Evolutionary conservation across 2,113 vertebrate genomes (phyloP), one percentile per base, ranked within the genome.

Genomic region (Hipposideros armiger): DNA sequence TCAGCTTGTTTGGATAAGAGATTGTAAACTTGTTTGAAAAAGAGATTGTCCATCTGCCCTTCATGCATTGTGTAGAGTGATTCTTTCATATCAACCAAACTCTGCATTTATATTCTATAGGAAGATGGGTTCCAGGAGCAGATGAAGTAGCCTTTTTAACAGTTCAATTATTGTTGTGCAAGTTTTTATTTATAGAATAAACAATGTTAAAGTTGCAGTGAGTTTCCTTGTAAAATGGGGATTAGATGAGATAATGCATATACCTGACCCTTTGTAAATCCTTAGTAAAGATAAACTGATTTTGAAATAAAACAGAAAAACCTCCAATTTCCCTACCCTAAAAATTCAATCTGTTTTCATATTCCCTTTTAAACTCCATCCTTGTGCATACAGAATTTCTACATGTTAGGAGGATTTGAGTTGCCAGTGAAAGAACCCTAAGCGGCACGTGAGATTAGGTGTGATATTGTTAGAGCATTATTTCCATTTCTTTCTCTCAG

Each of bases 141-240:
- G 14, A 73, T 52, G 47, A 94, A 47, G 2, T 52, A 47, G 7
- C n/a, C 42, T 90, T 85, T 91, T 94, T 42, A 88, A 76, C 47
- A 72, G 15, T 78, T 76, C 10, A 45, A 1, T 82, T 86, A 74
- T 50, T 88, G 32, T 54, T 84, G 56, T 76, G 10, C 14, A 81
- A 90, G 19, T 64, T 95, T 89, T 77, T 74, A 76, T 76, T 91
- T 77, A 87, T 92, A 40, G 22, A 95, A 80, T 5, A 87, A 60
- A 54, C 11, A 50, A 5, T 16, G 72, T 87, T 80, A 95, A 70
- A 91, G 58, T 66, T 84, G 40, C 2, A 82, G 56, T 87, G 87
- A 76, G 36, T 83, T 70, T 84, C 30, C 19, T 83, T 30, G 19
- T 77, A 94, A 96, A 92, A 69, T 80, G 36, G 54, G 54, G 28